Evolutionary conservation across 2,888 invertebrate genomes (phyloP).

Genomic region (Nyleta sp.): DNA sequence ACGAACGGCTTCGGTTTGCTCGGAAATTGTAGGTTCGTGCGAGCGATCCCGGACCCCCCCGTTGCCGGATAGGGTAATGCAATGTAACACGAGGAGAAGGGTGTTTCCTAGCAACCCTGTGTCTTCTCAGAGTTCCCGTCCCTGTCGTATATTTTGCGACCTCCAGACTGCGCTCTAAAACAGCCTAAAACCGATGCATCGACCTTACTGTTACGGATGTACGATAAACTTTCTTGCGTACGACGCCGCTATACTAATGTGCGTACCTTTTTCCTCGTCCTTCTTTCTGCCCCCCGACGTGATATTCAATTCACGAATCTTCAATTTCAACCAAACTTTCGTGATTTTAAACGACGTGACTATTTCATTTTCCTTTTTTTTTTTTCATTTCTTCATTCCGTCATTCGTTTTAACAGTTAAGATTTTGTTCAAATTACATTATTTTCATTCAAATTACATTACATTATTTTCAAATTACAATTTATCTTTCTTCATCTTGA

Average conservation of each 20-base stretch:
- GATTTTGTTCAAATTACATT: too few species aligned
- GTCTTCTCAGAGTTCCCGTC: slow-evolving; percentile 73
- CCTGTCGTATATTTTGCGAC: slow-evolving; percentile 25
- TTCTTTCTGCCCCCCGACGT: neutral
- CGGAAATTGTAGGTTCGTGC: slow-evolving; percentile 72
- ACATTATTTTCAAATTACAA: too few species aligned
- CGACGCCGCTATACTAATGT: slow-evolving; percentile 41
- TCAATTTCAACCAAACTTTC: too few species aligned
- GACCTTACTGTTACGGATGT: slow-evolving; percentile 35
- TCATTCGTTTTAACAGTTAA: too few species aligned
- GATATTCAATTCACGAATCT: slow-evolving; percentile 44
- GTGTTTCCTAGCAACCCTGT: slow-evolving; percentile 81
- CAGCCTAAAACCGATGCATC: slow-evolving; percentile 53
- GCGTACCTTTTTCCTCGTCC: slow-evolving; percentile 1
- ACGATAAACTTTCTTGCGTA: slow-evolving; percentile 51
- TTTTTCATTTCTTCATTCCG: too few species aligned
- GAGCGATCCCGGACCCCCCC: slow-evolving; percentile 72
- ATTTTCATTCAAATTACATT: too few species aligned
- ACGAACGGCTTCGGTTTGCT: slow-evolving; percentile 56
- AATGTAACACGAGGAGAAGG: slow-evolving; percentile 80
- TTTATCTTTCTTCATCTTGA: too few species aligned
- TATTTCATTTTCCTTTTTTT: too few species aligned
- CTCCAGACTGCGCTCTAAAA: slow-evolving; percentile 51
- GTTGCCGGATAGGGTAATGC: slow-evolving; percentile 77
- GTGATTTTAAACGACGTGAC: too few species aligned